Percentiles rank a stretch among this genome's conserved stretches.
These are phyloP conservation scores for Morpho helenor DNA, from an alignment of 2,888 invertebrate species.

Conservation along the genomic window DNA sequence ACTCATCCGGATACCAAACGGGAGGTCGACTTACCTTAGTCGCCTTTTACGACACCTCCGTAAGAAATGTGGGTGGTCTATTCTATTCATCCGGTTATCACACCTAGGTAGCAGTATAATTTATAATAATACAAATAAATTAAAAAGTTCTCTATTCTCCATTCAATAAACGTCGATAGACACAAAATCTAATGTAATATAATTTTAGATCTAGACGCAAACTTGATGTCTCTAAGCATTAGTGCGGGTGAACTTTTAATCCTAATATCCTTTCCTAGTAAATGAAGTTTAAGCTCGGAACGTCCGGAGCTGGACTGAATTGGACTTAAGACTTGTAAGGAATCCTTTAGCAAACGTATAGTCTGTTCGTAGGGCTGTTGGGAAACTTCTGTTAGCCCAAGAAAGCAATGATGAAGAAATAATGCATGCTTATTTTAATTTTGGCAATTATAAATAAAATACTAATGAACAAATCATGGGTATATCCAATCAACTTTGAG, in stretches of 20 bases:
- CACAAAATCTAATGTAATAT: constrained; percentile 31
- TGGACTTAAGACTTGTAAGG: constrained; percentile 43
- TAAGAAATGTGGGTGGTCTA: no score
- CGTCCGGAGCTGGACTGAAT: constrained; percentile 39
- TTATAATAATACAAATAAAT: background rate
- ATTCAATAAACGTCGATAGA: constrained; percentile 25
- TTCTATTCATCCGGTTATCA: no score
- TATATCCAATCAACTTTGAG: no score
- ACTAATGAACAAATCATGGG: background rate
- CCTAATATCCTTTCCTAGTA: constrained; percentile 67
- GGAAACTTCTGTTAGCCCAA: constrained; percentile 24
- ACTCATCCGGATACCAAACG: no score
- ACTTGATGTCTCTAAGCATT: constrained; percentile 47
- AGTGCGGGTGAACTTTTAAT: constrained; percentile 65
- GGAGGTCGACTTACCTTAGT: no score
- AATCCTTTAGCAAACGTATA: constrained; percentile 37
- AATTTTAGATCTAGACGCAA: constrained; percentile 37
- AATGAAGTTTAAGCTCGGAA: constrained; percentile 65
- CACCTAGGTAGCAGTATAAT: no score
- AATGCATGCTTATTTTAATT: constrained; percentile 12
- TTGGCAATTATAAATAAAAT: background rate
- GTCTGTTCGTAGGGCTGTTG: constrained; percentile 23
- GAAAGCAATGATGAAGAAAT: constrained; percentile 11
- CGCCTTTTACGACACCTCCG: no score
- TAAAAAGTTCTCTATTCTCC: background rate